These are phyloP conservation scores for Cephus nigrinus DNA, from an alignment of 2,888 invertebrate species.

Conservation along the genomic window DNA sequence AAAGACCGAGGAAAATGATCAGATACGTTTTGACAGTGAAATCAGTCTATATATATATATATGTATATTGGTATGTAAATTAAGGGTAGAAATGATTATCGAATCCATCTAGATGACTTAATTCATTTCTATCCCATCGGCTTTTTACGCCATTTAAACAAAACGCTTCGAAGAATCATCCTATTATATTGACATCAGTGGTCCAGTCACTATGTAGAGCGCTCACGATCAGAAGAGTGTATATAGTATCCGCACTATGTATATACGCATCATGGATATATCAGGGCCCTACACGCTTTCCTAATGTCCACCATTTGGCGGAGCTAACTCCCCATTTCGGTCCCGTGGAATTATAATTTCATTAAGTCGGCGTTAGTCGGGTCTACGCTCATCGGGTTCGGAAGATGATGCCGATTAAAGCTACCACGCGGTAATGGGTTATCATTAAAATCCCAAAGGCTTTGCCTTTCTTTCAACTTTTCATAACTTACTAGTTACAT, in stretches of 20 bases:
- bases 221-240: neutral
- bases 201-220: slow-evolving; percentile 2
- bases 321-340: slow-evolving; percentile 10
- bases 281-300: slow-evolving; percentile 26
- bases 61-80: neutral
- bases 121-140: neutral
- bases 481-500: neutral
- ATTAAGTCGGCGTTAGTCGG: slow-evolving; percentile 38
- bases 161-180: slow-evolving; percentile 38
- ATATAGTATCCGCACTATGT: neutral
- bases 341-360: slow-evolving; percentile 51
- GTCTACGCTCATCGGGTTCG: slow-evolving; percentile 5
- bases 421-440: slow-evolving; percentile 14
- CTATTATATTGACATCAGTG: slow-evolving; percentile 56
- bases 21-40: neutral
- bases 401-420: slow-evolving; percentile 26
- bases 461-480: slow-evolving; percentile 8
- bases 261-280: neutral
- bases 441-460: slow-evolving; percentile 16
- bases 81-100: neutral
- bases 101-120: neutral
- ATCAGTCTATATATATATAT: too few relatives aligned
- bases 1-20: neutral
- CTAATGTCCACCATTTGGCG: slow-evolving; percentile 49
- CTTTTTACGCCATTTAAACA: neutral